A percentile compares a stretch with the other conserved stretches of the same genome.
phyloP scores from a whole-genome alignment of 1,140 invertebrate species.

The Neodiprion pinetum region DNA sequence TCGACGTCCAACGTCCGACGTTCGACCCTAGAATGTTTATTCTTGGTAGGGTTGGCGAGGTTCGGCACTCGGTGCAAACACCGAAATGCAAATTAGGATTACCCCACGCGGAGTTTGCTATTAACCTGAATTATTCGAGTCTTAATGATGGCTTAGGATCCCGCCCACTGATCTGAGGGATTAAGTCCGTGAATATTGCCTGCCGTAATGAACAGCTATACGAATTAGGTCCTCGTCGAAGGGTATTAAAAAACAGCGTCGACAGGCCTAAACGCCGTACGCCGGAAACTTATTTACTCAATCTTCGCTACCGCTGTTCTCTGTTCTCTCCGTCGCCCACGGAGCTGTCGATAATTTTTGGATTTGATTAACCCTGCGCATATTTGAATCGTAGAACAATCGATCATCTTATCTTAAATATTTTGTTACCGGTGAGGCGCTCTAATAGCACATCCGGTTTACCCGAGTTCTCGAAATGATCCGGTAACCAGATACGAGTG shows the following conservation, averaged over 20 bases:
- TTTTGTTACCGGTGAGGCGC: no score
- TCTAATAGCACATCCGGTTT: no score
- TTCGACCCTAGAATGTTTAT: conserved; percentile 42
- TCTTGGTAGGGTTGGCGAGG: conserved; percentile 28
- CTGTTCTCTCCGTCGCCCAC: not conserved
- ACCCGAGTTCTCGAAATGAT: no score
- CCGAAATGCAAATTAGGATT: conserved; percentile 61
- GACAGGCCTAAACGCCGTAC: no score
- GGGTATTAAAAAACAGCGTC: not conserved
- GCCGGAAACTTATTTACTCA: no score
- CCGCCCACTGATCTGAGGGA: conserved; percentile 59
- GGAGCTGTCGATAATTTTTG: no score
- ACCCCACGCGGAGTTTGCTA: conserved; percentile 50
- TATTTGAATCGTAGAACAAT: no score
- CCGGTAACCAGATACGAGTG: no score
- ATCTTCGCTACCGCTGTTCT: not conserved
- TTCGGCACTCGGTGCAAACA: conserved; percentile 4
- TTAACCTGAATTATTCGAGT: conserved; percentile 65
- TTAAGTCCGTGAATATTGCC: conserved; percentile 60
- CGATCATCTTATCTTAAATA: no score
- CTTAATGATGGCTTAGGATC: conserved; percentile 63
- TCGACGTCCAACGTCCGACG: not conserved
- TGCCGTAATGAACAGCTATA: conserved; percentile 26
- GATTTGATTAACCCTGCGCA: no score
- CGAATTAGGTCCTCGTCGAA: not conserved